Evolutionary conservation across 2,113 vertebrate species (phyloP).

Genomic region (Gallinago undulata): DNA sequence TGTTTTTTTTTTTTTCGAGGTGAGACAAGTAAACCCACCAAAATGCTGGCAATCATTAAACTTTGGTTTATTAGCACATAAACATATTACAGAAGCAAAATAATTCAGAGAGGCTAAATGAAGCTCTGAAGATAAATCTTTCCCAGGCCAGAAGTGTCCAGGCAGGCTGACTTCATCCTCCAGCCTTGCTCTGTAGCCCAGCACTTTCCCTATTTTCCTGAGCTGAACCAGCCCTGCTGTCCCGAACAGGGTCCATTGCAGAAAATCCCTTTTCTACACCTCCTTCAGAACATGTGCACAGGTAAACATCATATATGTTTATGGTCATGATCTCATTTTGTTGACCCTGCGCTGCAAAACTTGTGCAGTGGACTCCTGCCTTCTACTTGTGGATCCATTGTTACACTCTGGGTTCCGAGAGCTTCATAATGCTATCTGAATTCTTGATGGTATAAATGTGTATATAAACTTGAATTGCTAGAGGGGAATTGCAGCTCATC

Average conservation of each 20-base stretch:
- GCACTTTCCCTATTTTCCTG: not conserved
- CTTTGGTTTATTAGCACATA: not conserved
- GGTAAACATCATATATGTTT: not conserved
- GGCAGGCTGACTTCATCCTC: not conserved
- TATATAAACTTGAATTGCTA: not conserved
- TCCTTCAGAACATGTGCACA: not conserved
- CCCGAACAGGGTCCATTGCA: fast-evolving
- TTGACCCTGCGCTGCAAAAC: not conserved
- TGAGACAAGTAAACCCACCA: not conserved
- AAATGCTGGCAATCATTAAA: not conserved
- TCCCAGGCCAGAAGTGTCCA: not conserved
- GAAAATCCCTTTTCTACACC: not conserved
- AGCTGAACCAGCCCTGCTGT: not conserved
- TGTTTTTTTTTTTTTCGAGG: not conserved
- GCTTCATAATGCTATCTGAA: not conserved
- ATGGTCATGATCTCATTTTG: not conserved
- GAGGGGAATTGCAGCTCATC: not conserved
- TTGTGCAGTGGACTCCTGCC: not conserved
- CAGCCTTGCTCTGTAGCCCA: not conserved
- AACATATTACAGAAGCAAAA: not conserved
- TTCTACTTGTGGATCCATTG: not conserved
- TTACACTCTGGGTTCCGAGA: not conserved
- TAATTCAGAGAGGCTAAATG: not conserved
- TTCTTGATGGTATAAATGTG: not conserved
- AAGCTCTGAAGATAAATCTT: not conserved